Conservation (phyloP, 2,888 invertebrate species). For the Xanthia togata region DNA sequence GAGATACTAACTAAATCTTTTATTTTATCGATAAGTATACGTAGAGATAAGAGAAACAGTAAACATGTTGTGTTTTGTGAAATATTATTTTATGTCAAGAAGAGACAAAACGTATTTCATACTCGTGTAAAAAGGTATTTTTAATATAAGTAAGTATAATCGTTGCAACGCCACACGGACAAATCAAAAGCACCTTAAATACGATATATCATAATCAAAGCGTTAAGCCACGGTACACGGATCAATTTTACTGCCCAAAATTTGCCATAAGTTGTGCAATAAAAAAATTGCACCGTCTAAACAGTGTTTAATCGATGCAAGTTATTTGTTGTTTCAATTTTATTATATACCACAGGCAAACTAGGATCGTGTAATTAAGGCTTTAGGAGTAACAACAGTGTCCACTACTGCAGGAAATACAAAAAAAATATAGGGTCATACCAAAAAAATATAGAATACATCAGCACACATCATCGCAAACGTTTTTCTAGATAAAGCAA, state of each 20-base stretch:
- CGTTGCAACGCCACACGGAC: not conserved
- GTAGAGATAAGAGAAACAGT: not conserved
- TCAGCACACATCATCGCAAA: conserved; percentile 5
- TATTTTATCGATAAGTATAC: not conserved
- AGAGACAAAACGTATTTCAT: conserved; percentile 12
- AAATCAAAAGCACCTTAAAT: conserved; percentile 8
- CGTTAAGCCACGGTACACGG: not conserved
- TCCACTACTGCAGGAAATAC: not conserved
- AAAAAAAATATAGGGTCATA: conserved; percentile 15
- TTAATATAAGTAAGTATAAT: not conserved
- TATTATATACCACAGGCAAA: not conserved
- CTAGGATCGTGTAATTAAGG: too few species aligned
- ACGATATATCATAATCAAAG: conserved; percentile 19
- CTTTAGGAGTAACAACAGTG: not conserved
- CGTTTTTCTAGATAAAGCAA: conserved; percentile 16
- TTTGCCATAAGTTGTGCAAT: not conserved
- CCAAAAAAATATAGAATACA: conserved; percentile 4
- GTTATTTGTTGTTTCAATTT: not conserved
- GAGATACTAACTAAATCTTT: not conserved
- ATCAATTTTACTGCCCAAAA: not conserved
- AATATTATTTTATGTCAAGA: conserved; percentile 25
- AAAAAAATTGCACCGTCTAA: not conserved
- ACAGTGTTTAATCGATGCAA: not conserved
- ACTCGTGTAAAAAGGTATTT: not conserved
- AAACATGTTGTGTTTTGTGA: not conserved